phyloP scores from a whole-genome alignment of 2,888 invertebrate genomes.

The Periphyllus acericola region DNA sequence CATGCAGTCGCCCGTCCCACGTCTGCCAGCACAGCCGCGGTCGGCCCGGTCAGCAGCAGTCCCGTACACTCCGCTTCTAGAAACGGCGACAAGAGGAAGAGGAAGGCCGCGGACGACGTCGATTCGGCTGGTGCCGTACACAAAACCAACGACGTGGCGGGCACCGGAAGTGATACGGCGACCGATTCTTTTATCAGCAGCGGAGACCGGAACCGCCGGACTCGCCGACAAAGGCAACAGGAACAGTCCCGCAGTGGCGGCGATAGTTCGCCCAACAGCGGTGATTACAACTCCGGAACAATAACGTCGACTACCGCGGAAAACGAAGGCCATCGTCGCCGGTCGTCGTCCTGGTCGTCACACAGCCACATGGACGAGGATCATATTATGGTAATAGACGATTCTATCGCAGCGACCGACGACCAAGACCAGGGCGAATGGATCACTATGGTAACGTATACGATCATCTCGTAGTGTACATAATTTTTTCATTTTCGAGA shows the following conservation, averaged over 20 bases:
- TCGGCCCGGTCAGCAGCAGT: background rate
- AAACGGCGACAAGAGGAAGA: background rate
- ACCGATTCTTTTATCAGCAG: background rate
- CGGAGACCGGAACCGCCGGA: background rate
- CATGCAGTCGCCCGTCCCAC: background rate
- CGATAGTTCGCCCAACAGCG: slow-evolving; percentile 15
- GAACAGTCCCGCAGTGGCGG: slow-evolving; percentile 21
- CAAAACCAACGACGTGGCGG: background rate
- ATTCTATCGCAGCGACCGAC: background rate
- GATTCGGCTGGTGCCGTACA: background rate
- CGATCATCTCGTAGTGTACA: background rate
- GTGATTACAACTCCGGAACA: background rate
- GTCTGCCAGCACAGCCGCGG: too few relatives aligned
- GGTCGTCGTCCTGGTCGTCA: slow-evolving; percentile 28
- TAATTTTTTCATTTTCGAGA: too few relatives aligned
- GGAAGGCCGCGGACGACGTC: background rate
- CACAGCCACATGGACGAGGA: slow-evolving; percentile 9
- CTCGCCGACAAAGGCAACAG: background rate
- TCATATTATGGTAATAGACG: background rate
- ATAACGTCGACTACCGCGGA: background rate
- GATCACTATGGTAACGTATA: slow-evolving; percentile 51
- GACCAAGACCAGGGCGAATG: slow-evolving; percentile 34
- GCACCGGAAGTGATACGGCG: background rate
- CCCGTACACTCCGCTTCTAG: too few relatives aligned
- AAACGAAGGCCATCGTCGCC: background rate